phyloP scores from a whole-genome alignment of 2,888 invertebrate genomes.

The Drosophila gaucha region DNA sequence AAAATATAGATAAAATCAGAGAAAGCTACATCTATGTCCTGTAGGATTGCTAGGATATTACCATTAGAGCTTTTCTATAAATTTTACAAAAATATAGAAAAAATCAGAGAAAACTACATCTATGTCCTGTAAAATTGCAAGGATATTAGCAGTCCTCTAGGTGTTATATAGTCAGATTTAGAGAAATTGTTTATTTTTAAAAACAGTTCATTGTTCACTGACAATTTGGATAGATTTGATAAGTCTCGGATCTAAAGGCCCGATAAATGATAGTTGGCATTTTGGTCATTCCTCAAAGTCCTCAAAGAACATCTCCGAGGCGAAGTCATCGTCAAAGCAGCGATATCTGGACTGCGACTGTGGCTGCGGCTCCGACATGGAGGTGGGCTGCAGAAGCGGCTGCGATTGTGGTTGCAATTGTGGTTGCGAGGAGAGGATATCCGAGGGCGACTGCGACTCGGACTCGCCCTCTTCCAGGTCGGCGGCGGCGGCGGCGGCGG shows the following conservation, averaged over 20 bases:
- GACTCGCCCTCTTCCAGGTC: not conserved
- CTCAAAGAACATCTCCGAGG: constrained; percentile 47
- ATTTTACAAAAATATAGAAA: too few relatives aligned
- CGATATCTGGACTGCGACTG: constrained; percentile 22
- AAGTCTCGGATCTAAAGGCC: constrained; percentile 2
- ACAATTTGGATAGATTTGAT: constrained; percentile 10
- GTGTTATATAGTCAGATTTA: not conserved
- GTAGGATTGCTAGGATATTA: too few relatives aligned
- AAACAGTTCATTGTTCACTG: not conserved
- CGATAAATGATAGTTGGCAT: not conserved
- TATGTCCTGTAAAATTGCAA: too few relatives aligned
- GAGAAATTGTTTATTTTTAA: not conserved
- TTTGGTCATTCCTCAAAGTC: constrained; percentile 31
- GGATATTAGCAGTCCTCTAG: too few relatives aligned
- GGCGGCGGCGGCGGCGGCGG: not conserved
- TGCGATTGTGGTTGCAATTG: not conserved
- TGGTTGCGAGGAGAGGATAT: not conserved
- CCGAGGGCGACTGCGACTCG: not conserved
- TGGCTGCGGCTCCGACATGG: not conserved
- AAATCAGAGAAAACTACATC: too few relatives aligned
- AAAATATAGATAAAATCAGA: too few relatives aligned
- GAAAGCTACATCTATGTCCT: too few relatives aligned
- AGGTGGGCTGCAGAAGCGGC: not conserved
- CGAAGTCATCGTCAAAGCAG: constrained; percentile 58
- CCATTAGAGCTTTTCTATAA: too few relatives aligned